Conservation (phyloP, 2,797 vertebrate genomes). For the Cygnus olor region DNA sequence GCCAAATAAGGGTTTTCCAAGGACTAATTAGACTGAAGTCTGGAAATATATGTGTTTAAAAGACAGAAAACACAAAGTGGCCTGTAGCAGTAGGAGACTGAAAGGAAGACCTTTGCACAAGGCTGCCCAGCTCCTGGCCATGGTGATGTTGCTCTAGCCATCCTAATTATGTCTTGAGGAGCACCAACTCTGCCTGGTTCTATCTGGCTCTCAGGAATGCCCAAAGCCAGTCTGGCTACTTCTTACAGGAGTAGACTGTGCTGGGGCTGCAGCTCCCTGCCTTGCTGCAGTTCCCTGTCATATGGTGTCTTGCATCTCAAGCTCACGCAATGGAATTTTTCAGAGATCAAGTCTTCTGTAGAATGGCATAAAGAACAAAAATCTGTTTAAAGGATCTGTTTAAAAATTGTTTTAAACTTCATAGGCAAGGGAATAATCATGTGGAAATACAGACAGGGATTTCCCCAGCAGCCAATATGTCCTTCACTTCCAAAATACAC, state of each 20-base stretch:
- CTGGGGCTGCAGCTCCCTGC: not conserved
- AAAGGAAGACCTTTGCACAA: not conserved
- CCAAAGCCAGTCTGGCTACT: not conserved
- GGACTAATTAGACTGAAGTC: not conserved
- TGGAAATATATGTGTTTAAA: not conserved
- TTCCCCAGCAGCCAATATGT: not conserved
- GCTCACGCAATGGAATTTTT: not conserved
- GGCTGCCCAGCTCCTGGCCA: not conserved
- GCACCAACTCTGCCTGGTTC: not conserved
- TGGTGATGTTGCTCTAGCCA: not conserved
- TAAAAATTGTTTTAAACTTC: not conserved
- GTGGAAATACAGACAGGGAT: rapidly evolving
- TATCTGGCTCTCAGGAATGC: not conserved
- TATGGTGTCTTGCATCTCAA: too few relatives aligned
- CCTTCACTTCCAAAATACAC: not conserved
- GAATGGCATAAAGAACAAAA: not conserved
- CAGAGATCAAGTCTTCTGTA: not conserved
- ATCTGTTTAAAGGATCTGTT: not conserved
- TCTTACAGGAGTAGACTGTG: not conserved
- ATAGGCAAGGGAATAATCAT: not conserved
- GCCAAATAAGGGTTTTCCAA: not conserved
- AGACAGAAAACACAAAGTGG: not conserved
- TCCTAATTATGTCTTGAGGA: not conserved
- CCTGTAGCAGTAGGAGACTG: not conserved
- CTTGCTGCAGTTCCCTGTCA: not conserved